Conservation (phyloP, 1,140 invertebrate species). For the Eurosta solidaginis region DNA sequence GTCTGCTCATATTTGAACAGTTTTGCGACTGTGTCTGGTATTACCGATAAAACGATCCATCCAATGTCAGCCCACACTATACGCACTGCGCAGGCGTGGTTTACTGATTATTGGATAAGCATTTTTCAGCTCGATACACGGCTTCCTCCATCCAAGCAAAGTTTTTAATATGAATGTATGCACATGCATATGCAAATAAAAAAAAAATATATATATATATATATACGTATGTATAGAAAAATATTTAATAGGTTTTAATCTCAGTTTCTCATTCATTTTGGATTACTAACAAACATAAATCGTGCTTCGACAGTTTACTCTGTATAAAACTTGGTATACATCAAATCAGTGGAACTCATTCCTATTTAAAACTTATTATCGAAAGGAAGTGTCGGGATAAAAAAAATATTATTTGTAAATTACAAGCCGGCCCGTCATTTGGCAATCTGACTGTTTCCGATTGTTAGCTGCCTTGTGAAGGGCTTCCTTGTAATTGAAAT, state of each 20-base stretch:
- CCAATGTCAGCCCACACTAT: neutral
- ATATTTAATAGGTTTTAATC: neutral
- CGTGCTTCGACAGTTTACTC: neutral
- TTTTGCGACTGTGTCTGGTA: neutral
- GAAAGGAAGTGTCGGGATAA: neutral
- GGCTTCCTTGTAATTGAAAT: constrained; percentile 54
- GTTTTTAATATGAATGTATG: neutral
- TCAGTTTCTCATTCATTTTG: neutral
- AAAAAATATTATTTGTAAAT: constrained; percentile 32
- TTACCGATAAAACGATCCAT: neutral
- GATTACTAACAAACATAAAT: neutral
- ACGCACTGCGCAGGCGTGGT: constrained; percentile 21
- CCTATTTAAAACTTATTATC: neutral
- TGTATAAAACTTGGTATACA: neutral
- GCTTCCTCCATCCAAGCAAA: neutral
- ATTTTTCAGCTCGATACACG: neutral
- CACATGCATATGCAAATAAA: neutral
- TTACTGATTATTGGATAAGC: neutral
- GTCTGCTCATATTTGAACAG: neutral
- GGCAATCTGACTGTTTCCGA: constrained; percentile 48
- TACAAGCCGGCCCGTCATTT: constrained; percentile 55
- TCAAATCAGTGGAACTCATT: neutral
- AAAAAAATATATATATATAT: no score
- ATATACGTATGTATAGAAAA: neutral
- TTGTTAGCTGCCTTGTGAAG: constrained; percentile 59